Conservation (phyloP, 2,113 vertebrate species). For the Herpailurus yagouaroundi region DNA sequence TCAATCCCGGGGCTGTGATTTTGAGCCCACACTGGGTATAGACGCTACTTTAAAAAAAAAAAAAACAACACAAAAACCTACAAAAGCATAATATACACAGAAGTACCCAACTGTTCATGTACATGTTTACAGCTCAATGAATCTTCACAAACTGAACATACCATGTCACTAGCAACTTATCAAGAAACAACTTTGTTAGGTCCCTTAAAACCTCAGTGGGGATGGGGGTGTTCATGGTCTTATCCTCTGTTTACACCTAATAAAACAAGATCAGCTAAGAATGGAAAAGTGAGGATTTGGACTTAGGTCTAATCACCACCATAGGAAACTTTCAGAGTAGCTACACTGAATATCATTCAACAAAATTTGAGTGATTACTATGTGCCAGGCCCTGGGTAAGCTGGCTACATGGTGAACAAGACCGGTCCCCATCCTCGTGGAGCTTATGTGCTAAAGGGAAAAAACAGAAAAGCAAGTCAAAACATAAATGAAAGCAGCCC, state of each 20-base stretch:
- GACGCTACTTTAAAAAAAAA: neutral
- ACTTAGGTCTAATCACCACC: neutral
- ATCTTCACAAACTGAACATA: neutral
- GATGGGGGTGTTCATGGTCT: neutral
- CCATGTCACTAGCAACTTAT: neutral
- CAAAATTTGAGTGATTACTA: neutral
- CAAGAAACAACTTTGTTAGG: neutral
- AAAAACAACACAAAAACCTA: neutral
- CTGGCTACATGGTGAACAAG: neutral
- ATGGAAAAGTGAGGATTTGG: neutral
- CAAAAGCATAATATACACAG: neutral
- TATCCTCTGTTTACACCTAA: neutral
- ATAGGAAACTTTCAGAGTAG: neutral
- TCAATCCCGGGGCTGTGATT: neutral
- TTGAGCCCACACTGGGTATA: neutral
- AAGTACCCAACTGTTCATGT: neutral
- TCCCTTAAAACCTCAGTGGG: neutral
- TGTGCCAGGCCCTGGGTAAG: neutral
- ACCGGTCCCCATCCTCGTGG: neutral
- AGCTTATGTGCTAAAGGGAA: neutral
- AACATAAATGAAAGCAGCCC: neutral
- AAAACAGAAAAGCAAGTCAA: neutral
- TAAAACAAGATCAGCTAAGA: neutral
- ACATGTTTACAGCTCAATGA: neutral
- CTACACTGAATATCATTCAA: neutral